Base-by-base conservation (phyloP, 2,888 invertebrate species). In the Lochmaea capreae region DNA sequence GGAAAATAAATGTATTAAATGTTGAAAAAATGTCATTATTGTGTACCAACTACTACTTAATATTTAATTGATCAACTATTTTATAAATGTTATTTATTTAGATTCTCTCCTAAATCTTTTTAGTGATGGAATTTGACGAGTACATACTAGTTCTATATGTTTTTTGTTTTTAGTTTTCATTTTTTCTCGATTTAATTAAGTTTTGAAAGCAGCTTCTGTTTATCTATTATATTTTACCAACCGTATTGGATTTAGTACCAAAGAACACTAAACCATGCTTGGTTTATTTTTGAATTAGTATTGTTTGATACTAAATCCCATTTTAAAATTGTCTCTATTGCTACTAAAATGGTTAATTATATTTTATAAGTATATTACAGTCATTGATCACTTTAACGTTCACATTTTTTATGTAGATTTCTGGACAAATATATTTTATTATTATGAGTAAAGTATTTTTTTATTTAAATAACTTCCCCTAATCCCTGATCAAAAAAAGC, bases 351-450 rank as follows among this genome's bases (percentile, higher is more conserved):
- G 79, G 74, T 77, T 74, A 80, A 75, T 82, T 78, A 75, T 77
- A 76, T 74, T 78, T 77, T 75, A 75, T 77, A 77, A 77, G 79
- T 77, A 74, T 73, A 78, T 73, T 71, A 71, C 76, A 79, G 79
- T 77, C 77, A 80, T 80, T 80, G 68, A 79, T 79, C 80, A 80
- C 80, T 74, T 80, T 80, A 79, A 81, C 80, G 81, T 83, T 83
- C 82, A 80, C 81, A 82, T 83, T 80, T 83, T 82, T 82, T 83
- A 81, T 84, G 83, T 83, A 84, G 81, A 82, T 81, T 83, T 82
- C 82, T 82, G 82, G 80, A 84, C 82, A 83, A 82, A 84, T 85
- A 85, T 85, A 85, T 85, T 85, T 85, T 85, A 85, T 82, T 85
- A 85, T 82, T 83, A 82, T 76, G 72, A 62, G 67, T 66, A 71